Evolutionary conservation across 2,113 vertebrate species (phyloP).

Genomic region (Bettongia penicillata): DNA sequence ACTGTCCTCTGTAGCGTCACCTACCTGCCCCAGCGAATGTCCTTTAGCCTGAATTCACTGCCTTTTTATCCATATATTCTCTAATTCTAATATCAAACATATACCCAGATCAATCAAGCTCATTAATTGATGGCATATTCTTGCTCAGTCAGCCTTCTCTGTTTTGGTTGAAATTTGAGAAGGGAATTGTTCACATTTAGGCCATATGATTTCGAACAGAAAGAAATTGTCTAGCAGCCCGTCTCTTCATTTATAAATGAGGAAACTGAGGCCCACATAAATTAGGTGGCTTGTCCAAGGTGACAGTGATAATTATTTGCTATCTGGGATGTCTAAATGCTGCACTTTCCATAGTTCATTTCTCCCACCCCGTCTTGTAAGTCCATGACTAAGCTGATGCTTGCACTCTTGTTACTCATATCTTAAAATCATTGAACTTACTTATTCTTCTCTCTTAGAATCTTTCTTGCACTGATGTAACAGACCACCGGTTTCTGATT

Average conservation of each 20-base stretch:
- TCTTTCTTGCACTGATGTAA: constrained; percentile 28
- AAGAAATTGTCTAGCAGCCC: too few species aligned
- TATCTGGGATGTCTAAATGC: too few species aligned
- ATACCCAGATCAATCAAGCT: too few species aligned
- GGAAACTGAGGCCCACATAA: neutral
- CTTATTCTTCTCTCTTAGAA: constrained; percentile 40
- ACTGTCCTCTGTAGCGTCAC: too few species aligned
- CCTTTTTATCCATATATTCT: neutral
- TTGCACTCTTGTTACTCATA: neutral
- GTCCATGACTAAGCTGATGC: neutral
- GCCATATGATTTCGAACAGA: too few species aligned
- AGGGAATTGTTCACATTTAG: neutral
- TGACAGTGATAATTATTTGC: neutral
- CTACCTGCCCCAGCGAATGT: neutral
- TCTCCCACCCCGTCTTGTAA: too few species aligned
- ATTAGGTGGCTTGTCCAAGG: neutral
- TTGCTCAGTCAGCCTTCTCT: too few species aligned
- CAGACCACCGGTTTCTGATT: neutral
- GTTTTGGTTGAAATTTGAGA: too few species aligned
- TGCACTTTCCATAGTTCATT: too few species aligned
- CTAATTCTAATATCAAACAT: neutral
- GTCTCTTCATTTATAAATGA: neutral
- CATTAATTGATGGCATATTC: too few species aligned
- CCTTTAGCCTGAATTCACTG: neutral
- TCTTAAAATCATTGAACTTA: neutral